Conservation (phyloP, 2,113 vertebrate genomes). For the Acrocephalus arundinaceus region DNA sequence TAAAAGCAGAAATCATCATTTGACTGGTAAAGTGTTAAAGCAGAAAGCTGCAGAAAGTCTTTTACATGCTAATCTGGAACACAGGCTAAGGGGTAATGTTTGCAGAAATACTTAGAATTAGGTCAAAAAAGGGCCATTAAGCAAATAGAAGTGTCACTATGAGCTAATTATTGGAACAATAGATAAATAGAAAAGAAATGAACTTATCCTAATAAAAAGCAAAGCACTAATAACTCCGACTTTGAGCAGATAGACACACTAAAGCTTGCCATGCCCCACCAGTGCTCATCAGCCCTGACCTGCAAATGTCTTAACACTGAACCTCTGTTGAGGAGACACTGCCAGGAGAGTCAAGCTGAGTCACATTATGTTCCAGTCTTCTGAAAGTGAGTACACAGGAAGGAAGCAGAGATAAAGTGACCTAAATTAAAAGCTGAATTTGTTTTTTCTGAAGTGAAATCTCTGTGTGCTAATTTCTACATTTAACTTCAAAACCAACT, state of each 20-base stretch:
- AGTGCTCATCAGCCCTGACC: background rate
- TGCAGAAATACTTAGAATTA: background rate
- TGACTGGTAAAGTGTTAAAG: background rate
- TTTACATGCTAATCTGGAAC: background rate
- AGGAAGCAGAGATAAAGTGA: slow-evolving; percentile 19
- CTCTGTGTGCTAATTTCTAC: background rate
- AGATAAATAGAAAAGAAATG: background rate
- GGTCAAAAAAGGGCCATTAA: background rate
- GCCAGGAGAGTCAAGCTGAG: slow-evolving; percentile 50
- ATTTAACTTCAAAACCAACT: background rate
- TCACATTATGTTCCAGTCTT: slow-evolving; percentile 40
- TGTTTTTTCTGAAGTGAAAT: slow-evolving; percentile 14
- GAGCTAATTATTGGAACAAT: slow-evolving; percentile 1
- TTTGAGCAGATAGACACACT: background rate
- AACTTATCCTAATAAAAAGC: background rate
- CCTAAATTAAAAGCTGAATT: slow-evolving; percentile 44
- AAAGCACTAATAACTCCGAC: background rate
- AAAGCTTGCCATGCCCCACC: background rate
- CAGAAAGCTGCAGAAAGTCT: background rate
- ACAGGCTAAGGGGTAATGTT: background rate
- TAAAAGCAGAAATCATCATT: background rate
- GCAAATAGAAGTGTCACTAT: background rate
- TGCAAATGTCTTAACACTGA: slow-evolving; percentile 11
- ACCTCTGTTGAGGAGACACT: slow-evolving; percentile 27
- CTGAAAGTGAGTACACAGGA: slow-evolving; percentile 7